Conservation (phyloP, 2,888 invertebrate species). For the Scaptomyza flava region DNA sequence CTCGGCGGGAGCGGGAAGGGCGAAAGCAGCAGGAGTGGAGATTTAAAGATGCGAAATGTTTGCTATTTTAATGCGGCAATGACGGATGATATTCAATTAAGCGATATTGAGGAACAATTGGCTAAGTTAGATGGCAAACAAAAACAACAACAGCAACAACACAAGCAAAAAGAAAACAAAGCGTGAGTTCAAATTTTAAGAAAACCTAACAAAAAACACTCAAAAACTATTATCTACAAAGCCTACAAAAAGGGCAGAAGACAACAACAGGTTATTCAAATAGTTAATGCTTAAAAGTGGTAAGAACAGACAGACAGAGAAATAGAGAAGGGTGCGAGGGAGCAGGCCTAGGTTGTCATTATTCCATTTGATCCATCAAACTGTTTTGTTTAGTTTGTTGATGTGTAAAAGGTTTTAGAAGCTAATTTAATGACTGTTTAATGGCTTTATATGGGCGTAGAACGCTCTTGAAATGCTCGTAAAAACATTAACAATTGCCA, state of each 20-base stretch:
- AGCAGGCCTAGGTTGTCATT: slow-evolving; percentile 4
- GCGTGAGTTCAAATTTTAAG: slow-evolving; percentile 54
- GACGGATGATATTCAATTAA: slow-evolving; percentile 82
- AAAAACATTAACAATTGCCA: slow-evolving; percentile 37
- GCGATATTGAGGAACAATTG: slow-evolving; percentile 84
- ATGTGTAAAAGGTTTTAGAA: slow-evolving; percentile 48
- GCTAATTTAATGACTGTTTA: slow-evolving; percentile 54
- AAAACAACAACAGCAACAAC: slow-evolving; percentile 30
- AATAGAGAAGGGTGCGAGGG: background rate
- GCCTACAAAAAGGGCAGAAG: slow-evolving; percentile 1
- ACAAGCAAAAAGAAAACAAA: slow-evolving; percentile 12
- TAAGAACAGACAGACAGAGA: background rate
- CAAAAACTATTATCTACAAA: slow-evolving; percentile 1
- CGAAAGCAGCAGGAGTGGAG: background rate
- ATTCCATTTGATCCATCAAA: slow-evolving; percentile 23
- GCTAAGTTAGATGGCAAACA: slow-evolving; percentile 73
- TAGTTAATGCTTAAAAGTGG: slow-evolving; percentile 1
- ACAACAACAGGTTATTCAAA: slow-evolving; percentile 31
- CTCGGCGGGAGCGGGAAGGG: slow-evolving; percentile 23
- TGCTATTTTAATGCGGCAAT: slow-evolving; percentile 67
- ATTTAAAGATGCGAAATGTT: background rate
- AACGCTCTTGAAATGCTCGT: slow-evolving; percentile 40
- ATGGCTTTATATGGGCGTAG: slow-evolving; percentile 62
- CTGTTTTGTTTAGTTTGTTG: slow-evolving; percentile 13
- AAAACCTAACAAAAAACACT: slow-evolving; percentile 22